Evolutionary conservation across 2,888 invertebrate species (phyloP).

Genomic region (Tipula helvola): DNA sequence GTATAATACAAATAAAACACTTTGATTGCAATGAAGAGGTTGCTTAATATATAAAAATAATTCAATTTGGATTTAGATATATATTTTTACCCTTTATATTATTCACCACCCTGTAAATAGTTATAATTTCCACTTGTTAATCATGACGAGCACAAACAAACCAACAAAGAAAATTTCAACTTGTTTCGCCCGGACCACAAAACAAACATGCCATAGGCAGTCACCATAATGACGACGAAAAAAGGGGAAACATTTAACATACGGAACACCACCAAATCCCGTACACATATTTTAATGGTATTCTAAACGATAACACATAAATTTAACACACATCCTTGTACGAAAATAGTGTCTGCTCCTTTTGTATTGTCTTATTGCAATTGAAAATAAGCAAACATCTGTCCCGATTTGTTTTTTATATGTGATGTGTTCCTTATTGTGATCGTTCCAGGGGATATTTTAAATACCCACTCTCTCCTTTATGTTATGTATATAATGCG

Average conservation of each 20-base stretch:
- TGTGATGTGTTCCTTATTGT: neutral
- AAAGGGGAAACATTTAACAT: neutral
- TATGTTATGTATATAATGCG: neutral
- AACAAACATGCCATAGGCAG: neutral
- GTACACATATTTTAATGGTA: too few relatives aligned
- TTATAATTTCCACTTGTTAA: neutral
- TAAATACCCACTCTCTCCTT: neutral
- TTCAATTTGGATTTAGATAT: neutral
- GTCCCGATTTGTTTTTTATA: neutral
- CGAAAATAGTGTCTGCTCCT: neutral
- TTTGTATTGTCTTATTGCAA: neutral
- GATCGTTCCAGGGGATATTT: neutral
- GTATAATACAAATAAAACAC: neutral
- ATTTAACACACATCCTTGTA: too few relatives aligned
- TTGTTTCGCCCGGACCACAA: neutral
- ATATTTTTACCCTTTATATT: neutral
- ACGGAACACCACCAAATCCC: neutral
- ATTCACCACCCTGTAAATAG: neutral
- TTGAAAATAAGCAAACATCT: neutral
- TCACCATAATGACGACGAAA: neutral
- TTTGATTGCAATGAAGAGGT: neutral
- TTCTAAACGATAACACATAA: too few relatives aligned
- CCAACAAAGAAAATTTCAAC: neutral
- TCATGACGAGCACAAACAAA: neutral
- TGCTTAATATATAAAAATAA: neutral